phyloP scores from a whole-genome alignment of 2,113 vertebrate genomes.

The Cyanoderma ruficeps region DNA sequence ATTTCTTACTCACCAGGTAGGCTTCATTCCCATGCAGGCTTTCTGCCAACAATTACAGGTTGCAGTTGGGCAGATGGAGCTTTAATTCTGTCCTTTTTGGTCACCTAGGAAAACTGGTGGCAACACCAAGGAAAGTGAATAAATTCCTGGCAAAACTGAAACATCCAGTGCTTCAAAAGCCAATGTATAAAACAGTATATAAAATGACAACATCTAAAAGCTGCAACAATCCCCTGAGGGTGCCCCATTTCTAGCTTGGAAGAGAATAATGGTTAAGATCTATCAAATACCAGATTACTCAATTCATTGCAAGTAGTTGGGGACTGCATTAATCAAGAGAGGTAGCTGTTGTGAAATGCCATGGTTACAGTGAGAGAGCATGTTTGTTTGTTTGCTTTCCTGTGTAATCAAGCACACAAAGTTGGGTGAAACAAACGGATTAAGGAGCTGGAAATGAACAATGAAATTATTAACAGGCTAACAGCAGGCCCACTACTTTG shows the following conservation, averaged over 20 bases:
- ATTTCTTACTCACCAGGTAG: background rate
- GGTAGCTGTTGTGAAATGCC: slow-evolving; percentile 14
- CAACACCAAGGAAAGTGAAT: background rate
- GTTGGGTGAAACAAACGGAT: slow-evolving; percentile 35
- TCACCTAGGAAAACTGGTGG: background rate
- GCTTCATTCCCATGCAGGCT: background rate
- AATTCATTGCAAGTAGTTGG: background rate
- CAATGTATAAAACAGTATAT: background rate
- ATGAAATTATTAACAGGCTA: slow-evolving; percentile 24
- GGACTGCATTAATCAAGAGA: background rate
- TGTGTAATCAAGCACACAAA: slow-evolving; percentile 30
- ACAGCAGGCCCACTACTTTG: slow-evolving; percentile 36
- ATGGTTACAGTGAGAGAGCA: background rate
- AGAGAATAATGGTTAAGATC: background rate
- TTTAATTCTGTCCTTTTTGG: background rate
- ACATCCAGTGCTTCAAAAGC: background rate
- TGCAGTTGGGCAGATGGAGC: background rate
- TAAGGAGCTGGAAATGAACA: slow-evolving; percentile 41
- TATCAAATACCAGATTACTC: background rate
- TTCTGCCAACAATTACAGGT: background rate
- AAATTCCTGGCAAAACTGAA: background rate
- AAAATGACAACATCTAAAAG: background rate
- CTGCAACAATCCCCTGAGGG: background rate
- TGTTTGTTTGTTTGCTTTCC: slow-evolving; percentile 31
- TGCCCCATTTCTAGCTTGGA: background rate